A percentile compares a stretch with the other conserved stretches of the same genome.
Conservation (phyloP, 2,797 vertebrate genomes). For the Aphelocoma californica region DNA sequence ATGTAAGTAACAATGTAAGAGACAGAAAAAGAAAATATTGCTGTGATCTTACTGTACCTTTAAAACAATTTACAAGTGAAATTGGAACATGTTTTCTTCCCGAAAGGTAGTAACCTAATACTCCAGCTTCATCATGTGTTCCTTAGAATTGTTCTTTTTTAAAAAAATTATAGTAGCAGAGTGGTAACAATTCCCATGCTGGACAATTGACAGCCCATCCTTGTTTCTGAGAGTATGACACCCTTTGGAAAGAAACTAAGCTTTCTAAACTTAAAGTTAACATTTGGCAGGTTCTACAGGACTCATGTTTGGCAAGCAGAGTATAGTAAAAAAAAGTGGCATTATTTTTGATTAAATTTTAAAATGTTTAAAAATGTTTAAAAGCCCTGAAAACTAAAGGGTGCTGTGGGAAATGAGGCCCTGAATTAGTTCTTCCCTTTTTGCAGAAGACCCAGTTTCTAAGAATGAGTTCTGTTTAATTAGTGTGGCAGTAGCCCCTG, state of each 20-base stretch:
- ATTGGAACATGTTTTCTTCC: not conserved
- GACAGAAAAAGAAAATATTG: not conserved
- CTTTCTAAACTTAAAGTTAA: constrained; percentile 44
- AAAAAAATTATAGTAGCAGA: not conserved
- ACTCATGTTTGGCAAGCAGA: constrained; percentile 42
- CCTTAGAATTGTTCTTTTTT: not conserved
- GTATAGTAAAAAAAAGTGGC: constrained; percentile 21
- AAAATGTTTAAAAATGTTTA: not conserved
- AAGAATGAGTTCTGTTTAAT: constrained; percentile 51
- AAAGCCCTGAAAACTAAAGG: not conserved
- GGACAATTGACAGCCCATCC: not conserved
- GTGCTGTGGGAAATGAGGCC: not conserved
- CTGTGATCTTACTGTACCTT: not conserved
- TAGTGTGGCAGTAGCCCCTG: not conserved
- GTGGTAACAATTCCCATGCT: not conserved
- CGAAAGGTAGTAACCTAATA: not conserved
- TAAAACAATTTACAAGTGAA: not conserved
- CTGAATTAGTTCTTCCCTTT: not conserved
- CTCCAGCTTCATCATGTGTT: not conserved
- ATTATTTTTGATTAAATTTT: constrained; percentile 62
- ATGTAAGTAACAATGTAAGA: not conserved
- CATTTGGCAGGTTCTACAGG: constrained; percentile 24
- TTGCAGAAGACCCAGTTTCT: not conserved
- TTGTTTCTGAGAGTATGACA: not conserved
- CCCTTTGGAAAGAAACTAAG: constrained; percentile 5